These are phyloP conservation scores for Scaeva pyrastri DNA, from an alignment of 2,888 invertebrate genomes.

Conservation along the genomic window DNA sequence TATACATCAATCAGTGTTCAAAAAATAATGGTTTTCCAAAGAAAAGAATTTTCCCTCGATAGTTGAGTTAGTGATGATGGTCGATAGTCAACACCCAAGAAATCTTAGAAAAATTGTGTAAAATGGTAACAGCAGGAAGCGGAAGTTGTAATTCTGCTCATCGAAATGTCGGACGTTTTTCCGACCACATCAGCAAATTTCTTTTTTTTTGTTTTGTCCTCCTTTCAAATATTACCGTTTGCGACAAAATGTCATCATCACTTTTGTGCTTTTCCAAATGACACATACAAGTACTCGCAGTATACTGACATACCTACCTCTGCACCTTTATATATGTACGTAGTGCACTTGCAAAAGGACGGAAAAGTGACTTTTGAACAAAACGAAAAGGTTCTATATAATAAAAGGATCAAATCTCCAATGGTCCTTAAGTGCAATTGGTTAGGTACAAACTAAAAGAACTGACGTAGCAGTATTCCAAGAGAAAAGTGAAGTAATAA, in stretches of 20 bases:
- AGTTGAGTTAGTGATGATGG: too few relatives aligned
- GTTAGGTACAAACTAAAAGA: slow-evolving; percentile 43
- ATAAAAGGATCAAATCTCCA: slow-evolving; percentile 8
- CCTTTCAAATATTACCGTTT: slow-evolving; percentile 18
- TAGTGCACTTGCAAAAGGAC: neutral
- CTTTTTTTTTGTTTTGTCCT: neutral
- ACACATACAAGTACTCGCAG: neutral
- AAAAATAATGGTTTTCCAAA: too few relatives aligned
- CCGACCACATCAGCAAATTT: slow-evolving; percentile 50
- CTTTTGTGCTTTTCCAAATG: slow-evolving; percentile 34
- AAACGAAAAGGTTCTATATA: slow-evolving; percentile 6
- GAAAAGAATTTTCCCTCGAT: too few relatives aligned
- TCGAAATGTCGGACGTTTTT: slow-evolving; percentile 18
- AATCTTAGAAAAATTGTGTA: slow-evolving; percentile 35
- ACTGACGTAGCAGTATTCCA: slow-evolving; percentile 58
- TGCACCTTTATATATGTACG: neutral
- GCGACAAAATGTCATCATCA: slow-evolving; percentile 62
- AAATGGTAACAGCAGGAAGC: slow-evolving; percentile 66
- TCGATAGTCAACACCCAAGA: slow-evolving; percentile 41
- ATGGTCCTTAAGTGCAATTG: slow-evolving; percentile 56
- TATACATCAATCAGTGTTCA: too few relatives aligned
- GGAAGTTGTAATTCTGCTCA: slow-evolving; percentile 58
- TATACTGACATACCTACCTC: too few relatives aligned
- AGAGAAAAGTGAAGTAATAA: slow-evolving; percentile 35
- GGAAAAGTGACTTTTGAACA: slow-evolving; percentile 10